Evolutionary conservation across 2,113 vertebrate genomes (phyloP), one percentile per base, ranked within the genome.

Genomic region (Hemiprocne comata): DNA sequence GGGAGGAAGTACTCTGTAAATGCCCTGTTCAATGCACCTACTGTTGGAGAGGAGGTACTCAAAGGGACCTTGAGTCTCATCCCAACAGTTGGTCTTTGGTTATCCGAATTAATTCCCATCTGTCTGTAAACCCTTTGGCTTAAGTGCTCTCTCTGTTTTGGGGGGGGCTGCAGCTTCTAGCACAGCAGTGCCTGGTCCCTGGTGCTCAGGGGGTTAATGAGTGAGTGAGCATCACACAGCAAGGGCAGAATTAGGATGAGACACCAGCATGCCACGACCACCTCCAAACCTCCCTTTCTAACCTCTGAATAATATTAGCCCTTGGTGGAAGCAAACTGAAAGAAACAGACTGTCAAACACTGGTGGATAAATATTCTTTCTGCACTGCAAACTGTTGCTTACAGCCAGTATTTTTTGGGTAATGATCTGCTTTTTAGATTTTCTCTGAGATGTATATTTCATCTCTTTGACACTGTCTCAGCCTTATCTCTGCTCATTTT

Each of bases 341-440:
- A 65, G 1, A 87, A 70, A 77, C 74, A 85, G 70, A 38, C 61
- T 58, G 50, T 54, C 34, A 89, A 94, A 53, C 26, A 67, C 10
- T 4, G n/a, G 44, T 76, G 81, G 89, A 86, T 89, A 95, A 96
- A 95, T 94, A 95, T 91, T 97, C 93, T 54, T 87, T 17, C 95
- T 58, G 77, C 70, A 33, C 61, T 72, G 62, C 77, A 85, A 96
- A 65, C 93, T 88, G 40, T 94, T 97, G 93, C 95, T 97, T 91
- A 79, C 87, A 97, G 95, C 94, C 38, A 93, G 84, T 94, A 94
- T 95, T 95, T 96, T 76, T 38, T 25, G 65, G 89, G 89, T 91
- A 96, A 95, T 91, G 87, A 97, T 95, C 89, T 87, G 76, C 91
- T 89, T 94, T 94, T 92, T 85, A 95, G 95, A 91, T 96, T 95